phyloP scores from a whole-genome alignment of 2,888 invertebrate genomes.

The Ecdyonurus torrentis region DNA sequence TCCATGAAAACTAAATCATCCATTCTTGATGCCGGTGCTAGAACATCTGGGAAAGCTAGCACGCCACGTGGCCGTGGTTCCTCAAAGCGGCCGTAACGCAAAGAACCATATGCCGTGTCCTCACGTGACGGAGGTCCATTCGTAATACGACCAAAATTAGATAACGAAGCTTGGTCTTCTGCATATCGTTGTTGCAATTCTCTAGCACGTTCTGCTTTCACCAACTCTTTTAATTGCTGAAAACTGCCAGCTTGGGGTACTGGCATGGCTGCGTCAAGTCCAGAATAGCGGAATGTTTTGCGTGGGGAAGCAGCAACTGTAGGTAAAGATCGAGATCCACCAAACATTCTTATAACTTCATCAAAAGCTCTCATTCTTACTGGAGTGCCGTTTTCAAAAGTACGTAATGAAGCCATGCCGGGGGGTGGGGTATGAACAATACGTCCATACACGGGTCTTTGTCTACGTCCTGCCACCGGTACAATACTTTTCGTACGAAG shows the following conservation, averaged over 20 bases:
- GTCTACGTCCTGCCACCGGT: slow-evolving; percentile 22
- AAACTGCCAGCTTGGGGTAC: slow-evolving; percentile 28
- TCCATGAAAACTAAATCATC: background rate
- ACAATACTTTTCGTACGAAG: slow-evolving; percentile 27
- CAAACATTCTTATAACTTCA: slow-evolving; percentile 8
- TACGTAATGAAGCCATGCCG: slow-evolving; percentile 20
- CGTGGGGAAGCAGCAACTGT: background rate
- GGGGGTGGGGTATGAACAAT: slow-evolving; percentile 51
- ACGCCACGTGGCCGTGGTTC: slow-evolving; percentile 6
- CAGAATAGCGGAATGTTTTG: slow-evolving; percentile 26
- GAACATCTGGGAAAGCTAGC: slow-evolving; percentile 25
- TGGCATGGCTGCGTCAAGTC: slow-evolving; percentile 18
- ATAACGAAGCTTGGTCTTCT: background rate
- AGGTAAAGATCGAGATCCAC: background rate
- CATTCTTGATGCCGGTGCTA: slow-evolving; percentile 15
- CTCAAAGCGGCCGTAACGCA: background rate
- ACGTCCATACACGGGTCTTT: slow-evolving; percentile 48
- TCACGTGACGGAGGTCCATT: background rate
- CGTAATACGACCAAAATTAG: background rate
- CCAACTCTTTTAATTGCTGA: slow-evolving; percentile 62
- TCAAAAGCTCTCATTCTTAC: background rate
- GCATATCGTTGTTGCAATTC: slow-evolving; percentile 48
- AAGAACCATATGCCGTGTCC: background rate
- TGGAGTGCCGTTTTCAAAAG: slow-evolving; percentile 33
- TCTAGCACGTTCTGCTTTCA: slow-evolving; percentile 56